A percentile compares a stretch with the other conserved stretches of the same genome.
Conservation (phyloP, 2,888 invertebrate genomes). For the Heliconius hortense region DNA sequence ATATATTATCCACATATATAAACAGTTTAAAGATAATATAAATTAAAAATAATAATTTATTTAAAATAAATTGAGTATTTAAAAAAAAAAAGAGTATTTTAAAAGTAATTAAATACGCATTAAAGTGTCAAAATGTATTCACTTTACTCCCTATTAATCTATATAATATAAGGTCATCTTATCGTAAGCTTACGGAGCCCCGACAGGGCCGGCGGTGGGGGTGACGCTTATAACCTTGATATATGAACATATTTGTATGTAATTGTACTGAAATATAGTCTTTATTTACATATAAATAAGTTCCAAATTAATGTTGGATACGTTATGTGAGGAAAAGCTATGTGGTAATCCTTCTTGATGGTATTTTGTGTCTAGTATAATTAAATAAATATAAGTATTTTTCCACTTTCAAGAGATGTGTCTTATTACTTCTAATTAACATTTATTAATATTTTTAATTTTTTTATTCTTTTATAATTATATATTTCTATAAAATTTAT, state of each 20-base stretch:
- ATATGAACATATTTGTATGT: neutral
- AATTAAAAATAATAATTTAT: neutral
- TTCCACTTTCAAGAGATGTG: neutral
- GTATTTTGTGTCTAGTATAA: slow-evolving; percentile 15
- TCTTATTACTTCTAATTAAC: neutral
- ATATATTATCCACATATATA: neutral
- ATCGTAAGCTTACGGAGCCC: slow-evolving; percentile 27
- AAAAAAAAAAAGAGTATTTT: neutral
- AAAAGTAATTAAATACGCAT: slow-evolving; percentile 3
- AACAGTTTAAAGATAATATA: neutral
- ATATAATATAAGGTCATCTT: slow-evolving; percentile 28
- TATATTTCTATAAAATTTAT: neutral
- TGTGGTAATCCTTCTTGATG: slow-evolving; percentile 31
- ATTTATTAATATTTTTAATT: neutral
- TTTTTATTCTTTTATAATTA: neutral
- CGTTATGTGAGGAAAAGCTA: slow-evolving; percentile 20
- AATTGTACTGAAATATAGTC: slow-evolving; percentile 13
- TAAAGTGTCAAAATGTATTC: neutral
- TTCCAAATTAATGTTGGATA: neutral
- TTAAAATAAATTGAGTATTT: neutral
- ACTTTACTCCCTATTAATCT: slow-evolving; percentile 14
- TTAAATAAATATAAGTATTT: slow-evolving; percentile 6
- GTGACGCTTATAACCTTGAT: slow-evolving; percentile 30
- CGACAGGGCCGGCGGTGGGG: slow-evolving; percentile 22
- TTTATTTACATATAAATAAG: neutral